Percentiles rank a stretch among this genome's conserved stretches.
These are phyloP conservation scores for human DNA, from an alignment of 2,113 vertebrate species.

Conservation along the genomic window GRCh38 chr16:17772001-17772500, in stretches of 20 bases:
- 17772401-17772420: background rate
- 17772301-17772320: background rate
- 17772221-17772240: background rate
- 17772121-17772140: background rate
- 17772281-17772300: background rate
- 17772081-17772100: background rate
- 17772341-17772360: background rate
- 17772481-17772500: background rate
- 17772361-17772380: background rate
- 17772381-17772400: background rate
- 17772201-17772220: background rate
- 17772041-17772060: background rate
- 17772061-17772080: background rate
- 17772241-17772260: background rate
- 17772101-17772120: background rate
- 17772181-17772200: background rate
- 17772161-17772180: background rate
- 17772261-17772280: background rate
- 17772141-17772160: background rate
- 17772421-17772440: too few species aligned
- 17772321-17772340: background rate
- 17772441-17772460: background rate
- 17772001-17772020: background rate
- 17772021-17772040: background rate
- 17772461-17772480: background rate